Base-by-base conservation (phyloP, 2,797 vertebrate species). In the Oophaga sylvatica region DNA sequence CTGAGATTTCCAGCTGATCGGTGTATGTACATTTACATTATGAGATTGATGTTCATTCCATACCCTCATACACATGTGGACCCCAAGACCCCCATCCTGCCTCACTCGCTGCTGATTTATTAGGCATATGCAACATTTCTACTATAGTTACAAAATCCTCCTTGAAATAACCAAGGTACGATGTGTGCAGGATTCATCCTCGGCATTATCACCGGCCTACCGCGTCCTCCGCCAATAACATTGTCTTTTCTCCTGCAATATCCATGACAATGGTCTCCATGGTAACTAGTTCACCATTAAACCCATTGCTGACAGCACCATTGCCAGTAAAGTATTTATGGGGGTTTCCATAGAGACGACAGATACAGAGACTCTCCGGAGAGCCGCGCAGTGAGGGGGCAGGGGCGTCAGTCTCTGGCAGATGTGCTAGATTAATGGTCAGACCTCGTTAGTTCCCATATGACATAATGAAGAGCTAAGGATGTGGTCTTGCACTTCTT, bases 311-410 rank as follows among this genome's bases (percentile, higher is more conserved):
- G 80, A 82, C 79, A 56, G 41, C 41, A 26, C n/a, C 19, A 22
- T 67, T 80, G 29, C 87, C 60, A 76, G 84, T 80, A 70, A 86
- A 89, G 67, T 80, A 86, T 89, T 86, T 82, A 89, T 56, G 16
- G 81, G 7, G 62, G 48, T 79, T 41, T 68, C 79, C 76, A 71
- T 83, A 80, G 87, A 29, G 81, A 79, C 13, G 22, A 12, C 7
- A 35, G 29, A 86, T 53, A 79, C 78, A 15, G 20, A 22, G 26
- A 45, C 17, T 53, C 48, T 53, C 6, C 12, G 45, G 48, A 31
- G 65, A 70, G 16, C 17, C 6, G 26, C 11, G 13, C 5, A 31
- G 26, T 15, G n/a, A 8, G 26, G 26, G 26, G 67, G 67, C 0
- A 0, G 26, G 26, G 67, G 3, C 5, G 29, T 31, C 8, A 26